Evolutionary conservation across 2,888 invertebrate species (phyloP).

Genomic region (Monochamus alternatus): DNA sequence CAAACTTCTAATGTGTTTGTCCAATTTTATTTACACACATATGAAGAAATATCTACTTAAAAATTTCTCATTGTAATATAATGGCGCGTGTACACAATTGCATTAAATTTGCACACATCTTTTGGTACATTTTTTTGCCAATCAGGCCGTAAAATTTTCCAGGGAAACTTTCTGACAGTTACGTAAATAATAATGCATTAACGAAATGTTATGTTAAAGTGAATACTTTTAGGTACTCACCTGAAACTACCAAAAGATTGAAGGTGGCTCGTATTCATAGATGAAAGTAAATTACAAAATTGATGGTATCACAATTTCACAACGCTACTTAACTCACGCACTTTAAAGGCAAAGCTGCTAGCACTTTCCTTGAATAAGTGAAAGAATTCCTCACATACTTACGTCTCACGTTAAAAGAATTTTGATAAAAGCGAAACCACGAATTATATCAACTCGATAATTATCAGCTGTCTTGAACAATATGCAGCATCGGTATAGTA

Average conservation of each 20-base stretch:
- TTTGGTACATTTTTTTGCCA: slow-evolving; percentile 2
- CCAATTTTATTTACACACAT: not conserved
- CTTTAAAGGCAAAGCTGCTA: too few species aligned
- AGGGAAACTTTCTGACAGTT: not conserved
- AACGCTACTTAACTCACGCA: too few species aligned
- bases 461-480: not conserved
- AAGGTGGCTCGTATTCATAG: not conserved
- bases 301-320: not conserved
- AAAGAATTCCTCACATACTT: too few species aligned
- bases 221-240: not conserved
- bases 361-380: too few species aligned
- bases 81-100: not conserved
- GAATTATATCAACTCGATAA: not conserved
- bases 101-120: not conserved
- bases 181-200: not conserved
- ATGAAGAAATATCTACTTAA: not conserved
- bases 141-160: not conserved
- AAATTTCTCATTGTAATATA: not conserved
- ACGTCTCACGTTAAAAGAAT: too few species aligned
- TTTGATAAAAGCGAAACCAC: not conserved
- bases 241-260: not conserved
- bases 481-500: not conserved
- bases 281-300: not conserved
- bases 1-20: not conserved
- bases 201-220: not conserved